Evolutionary conservation across 2,797 vertebrate genomes (phyloP).

Genomic region (Schizopygopsis pylzovi): DNA sequence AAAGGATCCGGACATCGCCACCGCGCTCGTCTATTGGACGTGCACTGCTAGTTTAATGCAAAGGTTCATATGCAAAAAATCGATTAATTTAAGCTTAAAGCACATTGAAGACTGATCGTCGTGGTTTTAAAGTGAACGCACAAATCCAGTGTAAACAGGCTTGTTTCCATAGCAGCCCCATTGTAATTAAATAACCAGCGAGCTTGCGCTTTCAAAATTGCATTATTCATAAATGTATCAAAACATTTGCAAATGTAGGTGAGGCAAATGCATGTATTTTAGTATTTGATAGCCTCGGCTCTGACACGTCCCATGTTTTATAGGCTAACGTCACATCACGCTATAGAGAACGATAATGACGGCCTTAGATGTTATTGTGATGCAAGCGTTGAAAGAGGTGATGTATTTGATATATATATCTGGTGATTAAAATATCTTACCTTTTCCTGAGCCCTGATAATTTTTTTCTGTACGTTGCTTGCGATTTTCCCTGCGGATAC

Average conservation of each 20-base stretch:
- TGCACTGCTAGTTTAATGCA: neutral
- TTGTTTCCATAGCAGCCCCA: neutral
- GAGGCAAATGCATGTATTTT: neutral
- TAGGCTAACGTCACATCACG: neutral
- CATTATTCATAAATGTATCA: neutral
- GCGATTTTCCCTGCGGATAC: conserved; percentile 95
- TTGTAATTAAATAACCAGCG: neutral
- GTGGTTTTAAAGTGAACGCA: neutral
- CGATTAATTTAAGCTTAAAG: neutral
- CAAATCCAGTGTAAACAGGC: neutral
- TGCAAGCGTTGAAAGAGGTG: neutral
- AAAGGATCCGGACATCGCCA: neutral
- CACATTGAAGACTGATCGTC: neutral
- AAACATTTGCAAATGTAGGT: neutral
- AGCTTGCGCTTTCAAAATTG: neutral
- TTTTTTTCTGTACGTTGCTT: conserved; percentile 97
- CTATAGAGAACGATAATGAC: neutral
- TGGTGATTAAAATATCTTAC: conserved; percentile 71
- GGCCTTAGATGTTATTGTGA: neutral
- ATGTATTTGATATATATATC: neutral
- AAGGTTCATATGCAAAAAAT: neutral
- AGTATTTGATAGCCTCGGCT: neutral
- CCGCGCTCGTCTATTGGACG: neutral
- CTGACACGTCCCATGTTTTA: neutral
- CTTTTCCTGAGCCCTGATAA: conserved; percentile 97